Evolutionary conservation across 1,140 invertebrate species (phyloP).

Genomic region (Grapholita molesta): DNA sequence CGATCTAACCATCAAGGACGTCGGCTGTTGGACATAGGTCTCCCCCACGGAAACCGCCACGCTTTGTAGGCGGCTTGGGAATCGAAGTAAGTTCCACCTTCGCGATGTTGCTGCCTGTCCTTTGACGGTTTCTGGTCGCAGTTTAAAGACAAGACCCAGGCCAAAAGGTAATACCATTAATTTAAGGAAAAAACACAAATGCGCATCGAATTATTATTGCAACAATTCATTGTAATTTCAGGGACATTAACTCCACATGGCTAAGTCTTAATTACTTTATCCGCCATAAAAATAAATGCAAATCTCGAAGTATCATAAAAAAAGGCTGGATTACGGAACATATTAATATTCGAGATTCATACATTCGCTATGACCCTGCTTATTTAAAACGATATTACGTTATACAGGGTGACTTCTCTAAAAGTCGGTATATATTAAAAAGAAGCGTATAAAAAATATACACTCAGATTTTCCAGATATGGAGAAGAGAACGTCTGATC

Average conservation of each 20-base stretch:
- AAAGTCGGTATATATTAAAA: constrained; percentile 14
- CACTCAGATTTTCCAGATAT: background rate
- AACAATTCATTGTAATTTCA: background rate
- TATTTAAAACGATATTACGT: constrained; percentile 47
- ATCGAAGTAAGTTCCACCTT: too few relatives aligned
- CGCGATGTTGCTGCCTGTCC: too few relatives aligned
- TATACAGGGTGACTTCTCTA: constrained; percentile 22
- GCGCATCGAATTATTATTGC: background rate
- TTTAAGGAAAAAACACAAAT: too few relatives aligned
- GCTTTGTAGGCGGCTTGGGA: too few relatives aligned
- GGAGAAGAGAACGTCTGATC: too few relatives aligned
- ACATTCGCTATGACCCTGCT: constrained; percentile 55
- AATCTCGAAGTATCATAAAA: constrained; percentile 55
- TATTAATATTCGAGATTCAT: constrained; percentile 70
- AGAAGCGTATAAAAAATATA: background rate
- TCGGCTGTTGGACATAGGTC: too few relatives aligned
- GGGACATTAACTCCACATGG: background rate
- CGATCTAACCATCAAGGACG: too few relatives aligned
- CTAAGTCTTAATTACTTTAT: constrained; percentile 6
- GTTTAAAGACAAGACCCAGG: too few relatives aligned
- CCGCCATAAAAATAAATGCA: constrained; percentile 36
- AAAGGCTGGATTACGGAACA: constrained; percentile 49
- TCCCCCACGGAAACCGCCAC: too few relatives aligned
- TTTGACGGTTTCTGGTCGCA: too few relatives aligned
- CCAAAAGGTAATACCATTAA: too few relatives aligned